Evolutionary conservation across 2,113 vertebrate genomes (phyloP).

Genomic region (Poeciliopsis occidentalis): DNA sequence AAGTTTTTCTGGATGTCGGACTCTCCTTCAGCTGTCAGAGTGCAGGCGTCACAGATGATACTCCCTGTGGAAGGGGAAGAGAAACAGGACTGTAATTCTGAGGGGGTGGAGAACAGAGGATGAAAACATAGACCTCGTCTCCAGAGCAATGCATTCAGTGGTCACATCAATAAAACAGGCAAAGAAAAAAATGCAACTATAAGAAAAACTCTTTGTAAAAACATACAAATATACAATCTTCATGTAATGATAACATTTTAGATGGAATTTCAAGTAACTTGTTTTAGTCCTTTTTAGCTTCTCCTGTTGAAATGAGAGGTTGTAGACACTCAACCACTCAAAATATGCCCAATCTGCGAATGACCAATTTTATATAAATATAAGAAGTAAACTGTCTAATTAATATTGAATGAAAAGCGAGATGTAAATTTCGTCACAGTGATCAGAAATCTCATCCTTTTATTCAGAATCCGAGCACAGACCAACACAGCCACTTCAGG

Average conservation of each 20-base stretch:
- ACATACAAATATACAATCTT: neutral
- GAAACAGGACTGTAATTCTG: neutral
- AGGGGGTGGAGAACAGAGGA: neutral
- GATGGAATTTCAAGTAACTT: neutral
- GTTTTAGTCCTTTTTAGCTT: neutral
- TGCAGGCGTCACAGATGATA: conserved; percentile 77
- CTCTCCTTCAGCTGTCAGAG: conserved; percentile 71
- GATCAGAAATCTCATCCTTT: too few species aligned
- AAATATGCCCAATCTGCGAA: too few species aligned
- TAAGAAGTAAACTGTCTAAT: neutral
- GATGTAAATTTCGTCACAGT: neutral
- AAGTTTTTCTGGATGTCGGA: conserved; percentile 75
- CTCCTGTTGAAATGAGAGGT: too few species aligned
- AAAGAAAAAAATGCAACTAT: neutral
- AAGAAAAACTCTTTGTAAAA: too few species aligned
- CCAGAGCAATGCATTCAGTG: neutral
- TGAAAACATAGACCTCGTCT: neutral
- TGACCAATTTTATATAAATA: too few species aligned
- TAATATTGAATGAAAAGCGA: neutral
- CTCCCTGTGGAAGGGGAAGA: conserved; percentile 58
- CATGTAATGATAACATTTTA: neutral
- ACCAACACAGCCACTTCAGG: neutral
- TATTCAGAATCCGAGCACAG: too few species aligned
- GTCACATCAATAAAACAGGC: neutral
- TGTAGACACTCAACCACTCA: too few species aligned